These are phyloP conservation scores for Drosophila albomicans DNA, from an alignment of 1,140 invertebrate species.

Conservation along the genomic window DNA sequence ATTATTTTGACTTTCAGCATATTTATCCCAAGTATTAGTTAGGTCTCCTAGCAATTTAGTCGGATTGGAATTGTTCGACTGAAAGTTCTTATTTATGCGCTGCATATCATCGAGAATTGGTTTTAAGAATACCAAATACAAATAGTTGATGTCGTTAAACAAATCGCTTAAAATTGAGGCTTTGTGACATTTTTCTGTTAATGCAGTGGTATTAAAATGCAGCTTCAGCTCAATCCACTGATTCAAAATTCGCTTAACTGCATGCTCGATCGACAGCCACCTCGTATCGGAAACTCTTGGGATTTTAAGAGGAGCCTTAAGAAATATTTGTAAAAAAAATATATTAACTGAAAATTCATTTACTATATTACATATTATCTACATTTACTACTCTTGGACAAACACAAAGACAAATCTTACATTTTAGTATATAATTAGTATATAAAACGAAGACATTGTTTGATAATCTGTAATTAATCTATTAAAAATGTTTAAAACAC, in stretches of 20 bases:
- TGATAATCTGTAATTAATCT: too few species aligned
- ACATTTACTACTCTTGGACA: too few species aligned
- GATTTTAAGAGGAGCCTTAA: constrained; percentile 7
- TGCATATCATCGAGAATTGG: not conserved
- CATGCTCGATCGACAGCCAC: constrained; percentile 8
- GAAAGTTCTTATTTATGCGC: constrained; percentile 11
- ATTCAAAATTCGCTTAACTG: not conserved
- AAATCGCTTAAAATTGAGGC: constrained; percentile 21
- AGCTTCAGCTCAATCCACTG: constrained; percentile 11
- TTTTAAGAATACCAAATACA: constrained; percentile 19
- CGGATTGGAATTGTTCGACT: constrained; percentile 13
- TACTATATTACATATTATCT: not conserved
- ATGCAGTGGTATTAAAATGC: not conserved
- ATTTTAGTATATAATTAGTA: too few species aligned
- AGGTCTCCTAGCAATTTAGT: constrained; percentile 15
- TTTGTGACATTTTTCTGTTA: constrained; percentile 16
- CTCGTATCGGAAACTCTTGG: not conserved
- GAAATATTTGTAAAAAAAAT: not conserved
- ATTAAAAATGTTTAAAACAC: too few species aligned
- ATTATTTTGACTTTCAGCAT: too few species aligned
- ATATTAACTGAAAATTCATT: not conserved
- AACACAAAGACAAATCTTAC: too few species aligned
- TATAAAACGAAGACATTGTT: too few species aligned
- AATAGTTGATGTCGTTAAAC: not conserved
- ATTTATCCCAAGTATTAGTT: constrained; percentile 1